Conservation (phyloP, 2,113 vertebrate species). For the Nesogale talazaci region DNA sequence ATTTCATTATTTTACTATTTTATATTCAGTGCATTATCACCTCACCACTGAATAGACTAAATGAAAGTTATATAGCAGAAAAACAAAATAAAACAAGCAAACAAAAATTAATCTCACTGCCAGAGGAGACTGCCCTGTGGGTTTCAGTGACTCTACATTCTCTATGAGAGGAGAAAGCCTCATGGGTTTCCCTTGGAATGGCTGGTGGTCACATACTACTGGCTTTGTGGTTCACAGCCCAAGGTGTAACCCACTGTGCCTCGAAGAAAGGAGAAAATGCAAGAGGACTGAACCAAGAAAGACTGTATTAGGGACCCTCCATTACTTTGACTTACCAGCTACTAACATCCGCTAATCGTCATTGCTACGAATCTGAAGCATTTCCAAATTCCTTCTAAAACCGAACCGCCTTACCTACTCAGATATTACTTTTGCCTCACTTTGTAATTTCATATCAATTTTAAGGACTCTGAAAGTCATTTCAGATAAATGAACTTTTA, state of each 20-base stretch:
- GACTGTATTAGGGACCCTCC: neutral
- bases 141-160: too few species aligned
- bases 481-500: conserved; percentile 62
- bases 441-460: conserved; percentile 72
- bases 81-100: too few species aligned
- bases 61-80: neutral
- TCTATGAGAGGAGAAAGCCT: too few species aligned
- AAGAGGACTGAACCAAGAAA: neutral
- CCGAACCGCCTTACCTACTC: conserved; percentile 66
- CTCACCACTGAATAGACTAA: neutral
- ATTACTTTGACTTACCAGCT: neutral
- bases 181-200: too few species aligned
- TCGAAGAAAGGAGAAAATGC: neutral
- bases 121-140: too few species aligned
- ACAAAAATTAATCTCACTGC: too few species aligned
- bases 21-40: neutral
- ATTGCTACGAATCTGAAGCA: conserved; percentile 43
- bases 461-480: conserved; percentile 64
- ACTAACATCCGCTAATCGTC: conserved; percentile 27
- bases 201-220: too few species aligned
- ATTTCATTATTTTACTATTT: conserved; percentile 24
- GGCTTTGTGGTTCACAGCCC: too few species aligned
- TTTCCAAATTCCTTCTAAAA: conserved; percentile 60
- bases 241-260: too few species aligned
- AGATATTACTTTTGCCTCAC: conserved; percentile 73